Conservation (phyloP, 2,797 vertebrate species). For the Gastrophryne carolinensis region DNA sequence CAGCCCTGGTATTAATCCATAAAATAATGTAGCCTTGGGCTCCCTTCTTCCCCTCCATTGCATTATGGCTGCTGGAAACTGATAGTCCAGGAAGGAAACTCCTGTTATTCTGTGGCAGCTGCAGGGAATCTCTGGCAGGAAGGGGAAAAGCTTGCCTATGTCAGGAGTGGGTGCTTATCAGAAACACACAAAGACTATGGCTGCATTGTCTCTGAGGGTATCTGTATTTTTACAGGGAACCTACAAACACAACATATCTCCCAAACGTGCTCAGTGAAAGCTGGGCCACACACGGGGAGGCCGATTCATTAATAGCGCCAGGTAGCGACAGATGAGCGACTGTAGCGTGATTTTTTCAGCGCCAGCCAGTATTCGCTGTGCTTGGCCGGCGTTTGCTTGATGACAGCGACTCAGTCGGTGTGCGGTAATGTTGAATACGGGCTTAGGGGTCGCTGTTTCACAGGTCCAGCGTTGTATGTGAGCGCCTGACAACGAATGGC, state of each 20-base stretch:
- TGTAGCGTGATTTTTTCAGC: no score
- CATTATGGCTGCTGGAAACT: constrained; percentile 5
- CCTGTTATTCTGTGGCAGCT: constrained; percentile 51
- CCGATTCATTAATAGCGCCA: no score
- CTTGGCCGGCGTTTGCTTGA: no score
- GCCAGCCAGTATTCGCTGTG: no score
- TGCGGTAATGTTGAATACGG: no score
- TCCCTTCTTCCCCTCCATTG: background rate
- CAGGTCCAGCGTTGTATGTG: no score
- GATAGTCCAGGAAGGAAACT: constrained; percentile 37
- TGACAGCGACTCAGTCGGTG: no score
- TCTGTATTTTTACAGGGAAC: constrained; percentile 34
- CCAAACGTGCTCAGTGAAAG: background rate
- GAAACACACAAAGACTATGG: background rate
- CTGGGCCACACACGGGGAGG: no score
- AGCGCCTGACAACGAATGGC: no score
- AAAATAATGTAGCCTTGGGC: constrained; percentile 27
- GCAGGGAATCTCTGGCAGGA: constrained; percentile 49
- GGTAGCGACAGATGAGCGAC: no score
- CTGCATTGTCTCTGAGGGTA: constrained; percentile 29
- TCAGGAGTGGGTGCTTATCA: constrained; percentile 32
- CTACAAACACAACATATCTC: background rate
- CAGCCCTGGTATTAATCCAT: no score
- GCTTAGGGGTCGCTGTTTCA: no score
- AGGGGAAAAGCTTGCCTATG: constrained; percentile 41